These are phyloP conservation scores for Montipora cactus DNA, from an alignment of 64 coral and sea anemone genomes.

Conservation along the genomic window DNA sequence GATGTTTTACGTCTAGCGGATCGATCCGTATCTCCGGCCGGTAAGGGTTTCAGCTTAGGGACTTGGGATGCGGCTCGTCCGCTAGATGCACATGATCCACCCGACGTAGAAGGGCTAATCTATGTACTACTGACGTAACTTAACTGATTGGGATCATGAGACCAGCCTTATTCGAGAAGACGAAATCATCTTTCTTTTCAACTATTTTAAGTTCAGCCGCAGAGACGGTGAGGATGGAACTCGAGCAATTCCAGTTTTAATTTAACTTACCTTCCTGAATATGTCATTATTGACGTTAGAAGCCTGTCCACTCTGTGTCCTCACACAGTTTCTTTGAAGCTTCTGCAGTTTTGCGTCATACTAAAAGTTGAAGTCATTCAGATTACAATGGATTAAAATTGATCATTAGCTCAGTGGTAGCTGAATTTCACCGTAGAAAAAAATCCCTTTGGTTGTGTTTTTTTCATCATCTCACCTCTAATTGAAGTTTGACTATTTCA, in stretches of 20 bases:
- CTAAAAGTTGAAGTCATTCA: not conserved
- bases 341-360: slow-evolving; percentile 76
- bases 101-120: too few species aligned
- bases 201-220: not conserved
- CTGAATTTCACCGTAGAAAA: not conserved
- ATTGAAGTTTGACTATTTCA: slow-evolving; percentile 75
- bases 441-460: not conserved
- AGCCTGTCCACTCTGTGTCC: slow-evolving; percentile 51
- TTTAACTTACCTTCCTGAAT: slow-evolving; percentile 56
- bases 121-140: too few species aligned
- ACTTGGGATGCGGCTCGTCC: too few species aligned
- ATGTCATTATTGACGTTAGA: slow-evolving; percentile 69
- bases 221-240: not conserved
- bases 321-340: slow-evolving; percentile 65
- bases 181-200: not conserved
- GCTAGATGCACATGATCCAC: too few species aligned
- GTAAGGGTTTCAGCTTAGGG: too few species aligned
- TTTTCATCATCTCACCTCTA: slow-evolving; percentile 47
- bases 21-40: too few species aligned
- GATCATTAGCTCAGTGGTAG: not conserved
- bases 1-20: too few species aligned
- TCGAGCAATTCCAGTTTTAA: not conserved
- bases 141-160: too few species aligned
- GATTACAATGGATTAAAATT: not conserved
- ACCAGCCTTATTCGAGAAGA: not conserved